These are phyloP conservation scores for Colius striatus DNA, from an alignment of 2,113 vertebrate genomes.

Conservation along the genomic window DNA sequence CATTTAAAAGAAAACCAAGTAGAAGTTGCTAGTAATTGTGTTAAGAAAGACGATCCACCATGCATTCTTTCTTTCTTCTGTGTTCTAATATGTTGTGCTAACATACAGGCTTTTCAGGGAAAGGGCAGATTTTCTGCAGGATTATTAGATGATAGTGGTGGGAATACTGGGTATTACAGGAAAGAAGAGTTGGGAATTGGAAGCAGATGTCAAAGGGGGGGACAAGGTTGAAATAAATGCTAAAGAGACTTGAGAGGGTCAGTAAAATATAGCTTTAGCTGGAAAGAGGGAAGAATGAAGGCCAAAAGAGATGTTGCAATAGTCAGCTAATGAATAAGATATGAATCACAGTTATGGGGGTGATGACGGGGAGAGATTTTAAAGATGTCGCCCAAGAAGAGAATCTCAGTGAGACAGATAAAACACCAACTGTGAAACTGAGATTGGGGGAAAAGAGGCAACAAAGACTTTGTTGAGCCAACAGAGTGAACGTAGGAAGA, in stretches of 20 bases:
- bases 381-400: not conserved
- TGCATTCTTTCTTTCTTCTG: not conserved
- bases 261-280: not conserved
- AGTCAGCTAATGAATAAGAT: not conserved
- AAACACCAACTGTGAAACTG: not conserved
- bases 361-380: not conserved
- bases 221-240: not conserved
- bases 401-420: not conserved
- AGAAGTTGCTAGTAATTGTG: not conserved
- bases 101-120: not conserved
- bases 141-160: not conserved
- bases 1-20: not conserved
- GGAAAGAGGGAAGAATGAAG: not conserved
- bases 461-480: not conserved
- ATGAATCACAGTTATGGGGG: not conserved
- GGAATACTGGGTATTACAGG: not conserved
- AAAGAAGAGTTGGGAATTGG: not conserved
- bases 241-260: not conserved
- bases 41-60: not conserved
- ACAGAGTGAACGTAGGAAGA: not conserved
- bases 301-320: constrained; percentile 1
- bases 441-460: fast-evolving
- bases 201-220: not conserved
- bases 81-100: not conserved
- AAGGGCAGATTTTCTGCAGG: not conserved